These are phyloP conservation scores for Gonocerus acuteangulatus DNA, from an alignment of 2,888 invertebrate species.

Conservation along the genomic window DNA sequence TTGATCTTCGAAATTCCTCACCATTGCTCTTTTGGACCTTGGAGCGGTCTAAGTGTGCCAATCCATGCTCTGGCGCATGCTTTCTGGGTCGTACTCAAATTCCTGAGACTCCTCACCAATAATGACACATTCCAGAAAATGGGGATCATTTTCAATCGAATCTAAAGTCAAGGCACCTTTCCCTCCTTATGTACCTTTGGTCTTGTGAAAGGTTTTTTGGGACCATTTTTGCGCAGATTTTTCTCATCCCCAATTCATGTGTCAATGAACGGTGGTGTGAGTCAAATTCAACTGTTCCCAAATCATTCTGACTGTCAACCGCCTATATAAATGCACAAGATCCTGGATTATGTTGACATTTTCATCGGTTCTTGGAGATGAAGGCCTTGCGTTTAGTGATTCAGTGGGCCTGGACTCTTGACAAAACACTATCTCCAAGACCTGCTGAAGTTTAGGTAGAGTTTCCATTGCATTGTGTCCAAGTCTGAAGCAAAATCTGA, in stretches of 20 bases:
- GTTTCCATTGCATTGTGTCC: constrained; percentile 36
- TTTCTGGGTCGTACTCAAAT: too few species aligned
- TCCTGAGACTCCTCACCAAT: background rate
- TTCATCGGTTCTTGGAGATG: background rate
- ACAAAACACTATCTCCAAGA: constrained; percentile 27
- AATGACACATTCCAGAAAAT: background rate
- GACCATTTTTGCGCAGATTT: constrained; percentile 2
- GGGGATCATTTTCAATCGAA: background rate
- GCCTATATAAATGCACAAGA: background rate
- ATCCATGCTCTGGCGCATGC: too few species aligned
- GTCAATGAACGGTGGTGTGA: background rate
- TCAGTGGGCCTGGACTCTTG: constrained; percentile 27
- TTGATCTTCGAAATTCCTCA: too few species aligned
- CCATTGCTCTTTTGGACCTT: too few species aligned
- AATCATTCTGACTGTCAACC: background rate
- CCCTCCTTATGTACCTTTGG: constrained; percentile 1
- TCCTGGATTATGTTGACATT: background rate
- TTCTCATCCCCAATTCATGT: constrained; percentile 3
- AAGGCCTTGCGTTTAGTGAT: background rate
- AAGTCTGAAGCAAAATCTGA: constrained; percentile 37
- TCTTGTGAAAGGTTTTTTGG: constrained; percentile 14
- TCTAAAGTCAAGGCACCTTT: background rate
- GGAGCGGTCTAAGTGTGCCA: too few species aligned
- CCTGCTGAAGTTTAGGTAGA: constrained; percentile 34
- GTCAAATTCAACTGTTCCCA: background rate